Conservation (phyloP, 2,113 vertebrate genomes). For the Tachysurus vachellii region DNA sequence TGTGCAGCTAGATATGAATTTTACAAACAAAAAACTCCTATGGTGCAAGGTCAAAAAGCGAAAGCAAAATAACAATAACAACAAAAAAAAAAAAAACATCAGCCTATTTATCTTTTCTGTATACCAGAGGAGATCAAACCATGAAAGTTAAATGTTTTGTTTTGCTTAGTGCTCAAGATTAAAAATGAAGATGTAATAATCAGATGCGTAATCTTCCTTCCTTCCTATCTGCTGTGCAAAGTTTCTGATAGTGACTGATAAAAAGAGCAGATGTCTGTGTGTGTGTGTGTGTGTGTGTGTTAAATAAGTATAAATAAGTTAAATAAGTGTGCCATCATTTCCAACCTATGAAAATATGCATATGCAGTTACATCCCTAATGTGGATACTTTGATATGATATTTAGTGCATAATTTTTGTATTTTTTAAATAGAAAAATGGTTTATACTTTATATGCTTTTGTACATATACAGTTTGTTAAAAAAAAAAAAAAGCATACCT, state of each 20-base stretch:
- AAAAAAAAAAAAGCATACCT: no score
- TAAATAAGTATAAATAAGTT: no score
- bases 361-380: neutral
- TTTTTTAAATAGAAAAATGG: no score
- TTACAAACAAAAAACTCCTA: neutral
- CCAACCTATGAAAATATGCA: neutral
- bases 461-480: no score
- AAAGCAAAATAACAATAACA: neutral
- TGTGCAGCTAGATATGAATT: neutral
- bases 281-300: neutral
- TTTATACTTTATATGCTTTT: no score
- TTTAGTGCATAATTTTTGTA: no score
- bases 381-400: neutral
- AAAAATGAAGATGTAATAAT: neutral
- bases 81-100: neutral
- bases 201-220: neutral
- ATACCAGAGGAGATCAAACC: neutral
- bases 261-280: neutral
- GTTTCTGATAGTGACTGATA: neutral
- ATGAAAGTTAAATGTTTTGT: neutral
- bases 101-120: neutral
- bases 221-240: neutral
- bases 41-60: neutral
- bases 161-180: neutral
- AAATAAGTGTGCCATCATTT: neutral